Evolutionary conservation across 2,888 invertebrate species (phyloP).

Genomic region (Caenorhabditis imperialis): DNA sequence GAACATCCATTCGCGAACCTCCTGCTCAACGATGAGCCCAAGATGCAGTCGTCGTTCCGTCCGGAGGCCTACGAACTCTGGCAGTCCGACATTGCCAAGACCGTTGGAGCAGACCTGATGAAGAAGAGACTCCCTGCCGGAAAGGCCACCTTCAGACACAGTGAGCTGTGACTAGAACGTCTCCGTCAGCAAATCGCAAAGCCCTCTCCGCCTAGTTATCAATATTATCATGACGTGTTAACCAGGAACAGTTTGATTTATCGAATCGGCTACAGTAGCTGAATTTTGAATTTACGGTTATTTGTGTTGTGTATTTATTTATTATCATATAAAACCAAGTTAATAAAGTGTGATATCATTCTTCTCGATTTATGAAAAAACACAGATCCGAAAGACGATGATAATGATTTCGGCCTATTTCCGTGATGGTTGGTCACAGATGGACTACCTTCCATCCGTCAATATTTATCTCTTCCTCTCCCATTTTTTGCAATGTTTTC

Average conservation of each 20-base stretch:
- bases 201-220: slow-evolving; percentile 26
- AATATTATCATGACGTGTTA: slow-evolving; percentile 51
- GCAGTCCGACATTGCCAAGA: slow-evolving; percentile 51
- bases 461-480: slow-evolving; percentile 35
- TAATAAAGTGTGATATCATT: background rate
- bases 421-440: slow-evolving; percentile 12
- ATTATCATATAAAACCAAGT: background rate
- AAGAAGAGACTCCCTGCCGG: slow-evolving; percentile 61
- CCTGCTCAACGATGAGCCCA: slow-evolving; percentile 36
- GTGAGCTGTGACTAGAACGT: slow-evolving; percentile 60
- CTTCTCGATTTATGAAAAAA: background rate
- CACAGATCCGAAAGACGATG: too few relatives aligned
- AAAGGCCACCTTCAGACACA: slow-evolving; percentile 58
- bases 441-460: slow-evolving; percentile 2
- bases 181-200: slow-evolving; percentile 21
- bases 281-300: too few relatives aligned
- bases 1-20: slow-evolving; percentile 46
- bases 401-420: too few relatives aligned
- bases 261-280: slow-evolving; percentile 46
- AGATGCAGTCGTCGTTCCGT: slow-evolving; percentile 42
- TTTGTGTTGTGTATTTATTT: background rate
- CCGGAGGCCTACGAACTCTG: slow-evolving; percentile 55
- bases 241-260: slow-evolving; percentile 42
- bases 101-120: slow-evolving; percentile 52
- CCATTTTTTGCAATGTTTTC: slow-evolving; percentile 7